Evolutionary conservation across 1,140 invertebrate species (phyloP).

Genomic region (Zaprionus inermis): DNA sequence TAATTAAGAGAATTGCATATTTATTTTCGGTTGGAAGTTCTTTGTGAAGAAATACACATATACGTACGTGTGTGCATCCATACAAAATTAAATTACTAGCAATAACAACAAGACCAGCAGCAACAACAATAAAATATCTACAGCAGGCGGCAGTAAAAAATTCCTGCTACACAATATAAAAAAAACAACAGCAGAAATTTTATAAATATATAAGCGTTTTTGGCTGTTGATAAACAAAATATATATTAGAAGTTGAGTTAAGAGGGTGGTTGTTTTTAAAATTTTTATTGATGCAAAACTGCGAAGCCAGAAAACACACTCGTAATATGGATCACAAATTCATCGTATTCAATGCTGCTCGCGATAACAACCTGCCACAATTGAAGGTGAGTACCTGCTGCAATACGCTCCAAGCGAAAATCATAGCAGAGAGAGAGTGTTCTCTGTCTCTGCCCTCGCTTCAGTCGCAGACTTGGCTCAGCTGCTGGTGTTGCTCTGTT

Average conservation of each 20-base stretch:
- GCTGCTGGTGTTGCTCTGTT: slow-evolving; percentile 32
- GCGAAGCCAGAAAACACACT: slow-evolving; percentile 31
- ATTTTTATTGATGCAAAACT: slow-evolving; percentile 47
- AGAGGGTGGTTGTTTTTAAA: neutral
- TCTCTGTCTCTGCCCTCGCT: slow-evolving; percentile 6
- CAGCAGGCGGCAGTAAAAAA: slow-evolving; percentile 40
- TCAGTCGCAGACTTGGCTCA: slow-evolving; percentile 18
- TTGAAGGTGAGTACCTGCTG: slow-evolving; percentile 71
- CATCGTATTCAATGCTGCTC: slow-evolving; percentile 78
- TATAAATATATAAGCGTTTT: slow-evolving; percentile 31
- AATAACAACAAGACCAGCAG: slow-evolving; percentile 20
- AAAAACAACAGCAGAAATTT: slow-evolving; percentile 43
- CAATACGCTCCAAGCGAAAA: neutral
- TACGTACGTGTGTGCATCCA: slow-evolving; percentile 1
- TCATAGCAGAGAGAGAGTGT: neutral
- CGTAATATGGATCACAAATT: slow-evolving; percentile 80
- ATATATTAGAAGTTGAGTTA: slow-evolving; percentile 9
- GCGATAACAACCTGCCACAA: slow-evolving; percentile 78
- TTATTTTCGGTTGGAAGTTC: slow-evolving; percentile 48
- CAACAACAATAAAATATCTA: slow-evolving; percentile 12
- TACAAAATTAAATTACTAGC: slow-evolving; percentile 31
- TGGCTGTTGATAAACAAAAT: slow-evolving; percentile 38
- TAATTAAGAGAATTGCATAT: slow-evolving; percentile 50
- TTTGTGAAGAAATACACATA: slow-evolving; percentile 39
- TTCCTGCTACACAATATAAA: slow-evolving; percentile 18